A percentile compares a stretch with the other conserved stretches of the same genome.
These are phyloP conservation scores for Sipha maydis DNA, from an alignment of 2,888 invertebrate species.

Conservation along the genomic window DNA sequence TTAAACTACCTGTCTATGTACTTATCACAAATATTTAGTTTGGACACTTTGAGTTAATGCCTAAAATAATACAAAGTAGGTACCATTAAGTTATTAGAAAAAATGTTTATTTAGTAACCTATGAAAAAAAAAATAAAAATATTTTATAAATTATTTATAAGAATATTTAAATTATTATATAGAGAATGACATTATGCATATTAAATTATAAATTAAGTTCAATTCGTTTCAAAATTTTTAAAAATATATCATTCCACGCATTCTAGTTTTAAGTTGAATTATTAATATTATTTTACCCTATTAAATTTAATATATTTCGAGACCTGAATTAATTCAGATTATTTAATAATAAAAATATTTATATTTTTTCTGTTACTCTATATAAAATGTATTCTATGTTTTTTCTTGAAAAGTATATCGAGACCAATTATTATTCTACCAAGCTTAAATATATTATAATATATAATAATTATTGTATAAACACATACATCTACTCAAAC, in stretches of 20 bases:
- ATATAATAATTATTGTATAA: background rate
- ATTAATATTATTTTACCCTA: background rate
- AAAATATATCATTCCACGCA: background rate
- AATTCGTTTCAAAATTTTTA: background rate
- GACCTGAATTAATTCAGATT: background rate
- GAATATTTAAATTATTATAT: slow-evolving; percentile 12
- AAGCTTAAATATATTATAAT: background rate
- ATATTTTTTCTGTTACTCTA: background rate
- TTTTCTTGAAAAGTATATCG: background rate
- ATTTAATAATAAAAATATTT: background rate
- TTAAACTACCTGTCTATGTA: background rate
- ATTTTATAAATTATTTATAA: slow-evolving; percentile 30
- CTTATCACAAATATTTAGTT: background rate
- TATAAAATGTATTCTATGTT: background rate
- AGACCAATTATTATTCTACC: background rate
- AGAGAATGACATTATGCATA: background rate
- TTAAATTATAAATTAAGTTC: background rate
- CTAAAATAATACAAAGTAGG: background rate
- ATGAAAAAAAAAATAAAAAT: background rate
- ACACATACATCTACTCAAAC: background rate
- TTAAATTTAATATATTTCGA: background rate
- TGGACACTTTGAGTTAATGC: background rate
- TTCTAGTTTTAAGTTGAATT: background rate
- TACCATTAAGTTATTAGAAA: background rate
- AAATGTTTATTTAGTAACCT: background rate